Conservation (phyloP, 1,140 invertebrate species). For the Nephotettix cincticeps region DNA sequence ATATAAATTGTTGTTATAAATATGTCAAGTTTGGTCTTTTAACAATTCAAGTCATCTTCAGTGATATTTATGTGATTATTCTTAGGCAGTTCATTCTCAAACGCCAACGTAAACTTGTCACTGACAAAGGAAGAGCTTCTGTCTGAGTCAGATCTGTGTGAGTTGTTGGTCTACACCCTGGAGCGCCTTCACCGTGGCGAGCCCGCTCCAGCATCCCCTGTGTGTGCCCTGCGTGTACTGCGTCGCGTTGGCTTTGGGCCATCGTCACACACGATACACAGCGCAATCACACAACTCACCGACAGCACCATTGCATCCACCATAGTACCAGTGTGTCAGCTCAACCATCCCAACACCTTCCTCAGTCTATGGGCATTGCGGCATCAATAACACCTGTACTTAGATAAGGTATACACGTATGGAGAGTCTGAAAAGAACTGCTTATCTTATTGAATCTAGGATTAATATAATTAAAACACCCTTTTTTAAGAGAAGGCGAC, state of each 20-base stretch:
- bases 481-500: too few relatives aligned
- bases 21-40: neutral
- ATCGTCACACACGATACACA: conserved; percentile 54
- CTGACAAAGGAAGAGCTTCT: conserved; percentile 55
- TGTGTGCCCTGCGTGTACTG: conserved; percentile 71
- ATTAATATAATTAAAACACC: too few relatives aligned
- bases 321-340: conserved; percentile 71
- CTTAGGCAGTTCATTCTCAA: conserved; percentile 32
- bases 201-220: conserved; percentile 51
- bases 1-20: conserved; percentile 24
- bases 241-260: conserved; percentile 64
- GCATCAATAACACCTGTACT: too few relatives aligned
- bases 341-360: conserved; percentile 50
- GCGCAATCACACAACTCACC: conserved; percentile 54
- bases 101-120: conserved; percentile 30
- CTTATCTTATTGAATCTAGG: too few relatives aligned
- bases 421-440: too few relatives aligned
- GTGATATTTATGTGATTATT: neutral
- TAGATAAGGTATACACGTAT: too few relatives aligned
- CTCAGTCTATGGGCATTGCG: conserved; percentile 39
- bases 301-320: conserved; percentile 63
- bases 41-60: neutral
- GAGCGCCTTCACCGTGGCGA: conserved; percentile 69
- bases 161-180: conserved; percentile 69
- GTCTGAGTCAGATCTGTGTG: conserved; percentile 59